A percentile compares a stretch with the other conserved stretches of the same genome.
These are phyloP conservation scores for Mythimna ferrago DNA, from an alignment of 2,888 invertebrate genomes.

Conservation along the genomic window DNA sequence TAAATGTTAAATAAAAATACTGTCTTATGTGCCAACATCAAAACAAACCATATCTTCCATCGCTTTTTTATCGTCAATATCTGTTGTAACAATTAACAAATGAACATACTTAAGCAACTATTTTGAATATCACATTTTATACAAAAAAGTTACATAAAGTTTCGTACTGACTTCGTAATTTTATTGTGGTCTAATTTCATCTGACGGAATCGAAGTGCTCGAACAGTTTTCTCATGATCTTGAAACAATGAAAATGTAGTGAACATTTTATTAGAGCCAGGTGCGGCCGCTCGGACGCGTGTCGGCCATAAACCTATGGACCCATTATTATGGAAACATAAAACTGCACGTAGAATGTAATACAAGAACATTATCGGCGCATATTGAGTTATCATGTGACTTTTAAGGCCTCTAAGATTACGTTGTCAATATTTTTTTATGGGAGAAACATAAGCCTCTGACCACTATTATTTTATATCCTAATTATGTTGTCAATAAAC, in stretches of 20 bases:
- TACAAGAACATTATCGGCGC: conserved; percentile 41
- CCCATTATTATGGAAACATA: conserved; percentile 52
- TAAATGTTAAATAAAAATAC: not conserved
- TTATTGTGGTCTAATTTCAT: conserved; percentile 56
- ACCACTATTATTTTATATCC: conserved; percentile 26
- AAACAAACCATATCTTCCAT: conserved; percentile 15
- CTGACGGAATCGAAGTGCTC: conserved; percentile 25
- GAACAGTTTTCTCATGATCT: conserved; percentile 58
- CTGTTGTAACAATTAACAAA: conserved; percentile 50
- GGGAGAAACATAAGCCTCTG: conserved; percentile 19
- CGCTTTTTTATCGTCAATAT: conserved; percentile 33
- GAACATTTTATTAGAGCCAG: conserved; percentile 30
- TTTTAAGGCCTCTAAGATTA: conserved; percentile 36
- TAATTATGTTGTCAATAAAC: conserved; percentile 51
- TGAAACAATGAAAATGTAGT: conserved; percentile 53
- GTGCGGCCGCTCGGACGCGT: conserved; percentile 18
- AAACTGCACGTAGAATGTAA: conserved; percentile 50
- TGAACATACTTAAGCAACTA: conserved; percentile 15
- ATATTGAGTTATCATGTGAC: conserved; percentile 42
- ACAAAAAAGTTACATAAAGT: conserved; percentile 30
- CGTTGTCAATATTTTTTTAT: conserved; percentile 49
- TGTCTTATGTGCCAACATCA: conserved; percentile 3
- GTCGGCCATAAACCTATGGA: conserved; percentile 48
- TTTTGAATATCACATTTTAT: conserved; percentile 46
- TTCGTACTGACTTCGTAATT: conserved; percentile 50